These are phyloP conservation scores for Ceyx erithaca DNA, from an alignment of 2,797 vertebrate species.

Conservation along the genomic window DNA sequence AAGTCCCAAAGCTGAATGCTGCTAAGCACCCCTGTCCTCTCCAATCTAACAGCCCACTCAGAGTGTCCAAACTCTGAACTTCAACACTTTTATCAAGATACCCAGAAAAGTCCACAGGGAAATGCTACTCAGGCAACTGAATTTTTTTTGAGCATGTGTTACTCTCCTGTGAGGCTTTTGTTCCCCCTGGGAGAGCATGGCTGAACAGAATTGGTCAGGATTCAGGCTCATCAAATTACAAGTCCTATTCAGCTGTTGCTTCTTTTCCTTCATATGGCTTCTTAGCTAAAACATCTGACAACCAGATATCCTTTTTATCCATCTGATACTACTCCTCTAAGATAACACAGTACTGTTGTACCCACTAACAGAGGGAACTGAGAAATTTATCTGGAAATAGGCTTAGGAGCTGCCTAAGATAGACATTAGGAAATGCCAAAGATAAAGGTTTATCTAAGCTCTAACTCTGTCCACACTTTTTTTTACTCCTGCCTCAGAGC, in stretches of 20 bases:
- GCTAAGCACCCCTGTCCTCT: neutral
- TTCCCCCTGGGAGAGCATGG: neutral
- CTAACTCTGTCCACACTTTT: neutral
- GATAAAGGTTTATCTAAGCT: neutral
- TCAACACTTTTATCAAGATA: neutral
- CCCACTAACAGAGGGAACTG: neutral
- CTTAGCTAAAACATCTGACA: neutral
- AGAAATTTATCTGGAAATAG: neutral
- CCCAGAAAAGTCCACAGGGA: neutral
- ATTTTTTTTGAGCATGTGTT: neutral
- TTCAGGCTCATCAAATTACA: neutral
- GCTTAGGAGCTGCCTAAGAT: neutral
- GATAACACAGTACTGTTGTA: neutral
- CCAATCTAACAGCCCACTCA: neutral
- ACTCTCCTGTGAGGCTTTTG: neutral
- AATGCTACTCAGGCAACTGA: neutral
- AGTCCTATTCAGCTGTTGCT: neutral
- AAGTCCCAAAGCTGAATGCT: neutral
- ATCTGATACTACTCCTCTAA: neutral
- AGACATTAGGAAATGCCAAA: neutral
- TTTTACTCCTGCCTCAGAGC: neutral
- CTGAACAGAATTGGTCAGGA: neutral
- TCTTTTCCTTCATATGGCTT: neutral
- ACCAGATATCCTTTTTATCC: neutral
- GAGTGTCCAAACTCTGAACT: neutral